These are phyloP conservation scores for Kradibia gibbosae DNA, from an alignment of 1,140 invertebrate genomes.

Conservation along the genomic window DNA sequence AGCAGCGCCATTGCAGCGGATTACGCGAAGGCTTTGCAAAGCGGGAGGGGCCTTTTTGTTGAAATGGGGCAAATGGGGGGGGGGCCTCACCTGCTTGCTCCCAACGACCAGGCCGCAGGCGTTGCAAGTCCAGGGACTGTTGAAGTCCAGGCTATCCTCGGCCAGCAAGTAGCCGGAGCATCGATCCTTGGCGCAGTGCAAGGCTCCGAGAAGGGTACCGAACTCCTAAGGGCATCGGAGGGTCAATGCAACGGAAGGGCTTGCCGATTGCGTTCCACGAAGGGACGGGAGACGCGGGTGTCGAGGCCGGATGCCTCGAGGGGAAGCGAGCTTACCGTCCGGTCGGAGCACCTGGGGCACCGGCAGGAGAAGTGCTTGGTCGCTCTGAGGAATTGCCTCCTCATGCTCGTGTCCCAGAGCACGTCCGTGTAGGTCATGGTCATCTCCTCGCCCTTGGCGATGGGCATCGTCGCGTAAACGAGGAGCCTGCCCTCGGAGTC, in stretches of 20 bases:
- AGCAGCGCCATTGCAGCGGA: too few relatives aligned
- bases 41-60: too few relatives aligned
- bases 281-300: too few relatives aligned
- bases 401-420: constrained; percentile 80
- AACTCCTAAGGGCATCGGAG: constrained; percentile 58
- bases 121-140: constrained; percentile 58
- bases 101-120: constrained; percentile 55
- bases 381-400: constrained; percentile 77
- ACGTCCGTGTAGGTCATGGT: constrained; percentile 82
- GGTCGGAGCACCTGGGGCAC: constrained; percentile 81
- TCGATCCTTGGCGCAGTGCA: constrained; percentile 58
- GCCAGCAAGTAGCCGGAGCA: constrained; percentile 60
- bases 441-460: constrained; percentile 79
- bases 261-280: too few relatives aligned
- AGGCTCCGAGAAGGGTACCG: constrained; percentile 59
- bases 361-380: constrained; percentile 85
- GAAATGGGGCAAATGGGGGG: too few relatives aligned
- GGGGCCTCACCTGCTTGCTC: constrained; percentile 55
- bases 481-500: constrained; percentile 75
- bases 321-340: constrained; percentile 71
- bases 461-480: constrained; percentile 77
- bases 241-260: too few relatives aligned
- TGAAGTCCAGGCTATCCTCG: constrained; percentile 52
- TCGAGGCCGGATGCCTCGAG: too few relatives aligned
- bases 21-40: too few relatives aligned